phyloP scores from a whole-genome alignment of 30 jellyfish, hydroid and myxozoan species.

The Aurelia sp. region DNA sequence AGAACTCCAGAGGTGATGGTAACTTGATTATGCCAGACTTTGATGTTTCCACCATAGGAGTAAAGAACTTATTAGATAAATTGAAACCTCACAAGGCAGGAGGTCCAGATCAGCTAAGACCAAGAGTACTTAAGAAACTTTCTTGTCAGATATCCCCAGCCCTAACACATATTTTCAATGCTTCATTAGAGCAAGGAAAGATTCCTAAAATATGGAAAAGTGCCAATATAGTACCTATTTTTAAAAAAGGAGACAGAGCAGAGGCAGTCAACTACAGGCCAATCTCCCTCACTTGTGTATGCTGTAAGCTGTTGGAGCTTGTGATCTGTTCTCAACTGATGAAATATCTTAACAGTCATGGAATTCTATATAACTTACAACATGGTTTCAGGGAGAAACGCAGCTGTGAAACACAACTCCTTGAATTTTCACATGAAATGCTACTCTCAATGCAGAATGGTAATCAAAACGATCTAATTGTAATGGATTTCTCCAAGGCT shows the following conservation, averaged over 20 bases:
- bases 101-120: constrained; percentile 48
- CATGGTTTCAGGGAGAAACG: constrained; percentile 44
- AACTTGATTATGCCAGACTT: constrained; percentile 61
- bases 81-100: constrained; percentile 56
- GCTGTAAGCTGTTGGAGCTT: constrained; percentile 34
- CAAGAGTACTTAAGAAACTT: constrained; percentile 29
- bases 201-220: constrained; percentile 42
- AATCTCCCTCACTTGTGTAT: constrained; percentile 52
- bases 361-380: constrained; percentile 32
- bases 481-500: constrained; percentile 38
- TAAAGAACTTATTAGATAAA: constrained; percentile 41
- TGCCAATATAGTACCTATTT: constrained; percentile 42
- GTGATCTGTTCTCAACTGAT: constrained; percentile 40
- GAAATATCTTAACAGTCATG: constrained; percentile 41
- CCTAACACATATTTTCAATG: constrained; percentile 31
- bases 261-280: constrained; percentile 59
- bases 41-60: constrained; percentile 57
- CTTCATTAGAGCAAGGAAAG: constrained; percentile 46
- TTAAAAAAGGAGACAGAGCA: constrained; percentile 43
- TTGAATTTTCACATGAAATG: constrained; percentile 24
- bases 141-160: constrained; percentile 43
- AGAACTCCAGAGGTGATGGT: constrained; percentile 40
- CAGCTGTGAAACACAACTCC: constrained; percentile 3
- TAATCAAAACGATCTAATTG: constrained; percentile 24
- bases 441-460: constrained; percentile 42